Evolutionary conservation across 2,888 invertebrate species (phyloP), one percentile per base, ranked within the genome.

Genomic region (Caenorhabditis virilis): DNA sequence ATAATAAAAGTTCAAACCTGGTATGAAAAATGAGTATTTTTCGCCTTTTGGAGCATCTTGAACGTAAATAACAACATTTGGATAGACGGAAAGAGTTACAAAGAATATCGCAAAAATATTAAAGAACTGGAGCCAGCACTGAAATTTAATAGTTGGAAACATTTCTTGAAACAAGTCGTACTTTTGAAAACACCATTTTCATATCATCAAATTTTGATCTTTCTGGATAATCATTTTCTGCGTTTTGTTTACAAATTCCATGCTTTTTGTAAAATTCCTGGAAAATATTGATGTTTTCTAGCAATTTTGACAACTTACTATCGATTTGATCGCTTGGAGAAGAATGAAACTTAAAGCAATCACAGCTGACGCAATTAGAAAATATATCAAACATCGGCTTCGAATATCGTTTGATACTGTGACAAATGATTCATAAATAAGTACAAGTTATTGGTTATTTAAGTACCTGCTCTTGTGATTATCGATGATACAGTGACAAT

Each of bases 81-180:
- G 97, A 84, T 93, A 98, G 15, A 95, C 86, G 0, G 92, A 83
- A 0, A 98, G 87, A 0, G 95, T 91, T 1, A 95, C 90, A 82
- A 95, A 94, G 86, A 97, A 97, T 1, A 90, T 87, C 64, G 93
- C 88, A 86, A 92, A 97, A 23, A 97, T 90, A 84, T 95, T 95
- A 84, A 92, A 89, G 33, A 93, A 88, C 83, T 95, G 94, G 0
- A 35, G 11, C 16, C 9, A 3, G 33, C 22, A 15, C 6, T 33
- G 47, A 33, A 47, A 7, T 18, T 30, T 2, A 4, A 5, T 3
- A 22, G 15, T 23, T 23, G 15, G 23, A 42, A 42, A 13, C 23
- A 7, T 3, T 13, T 2, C 5, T 42, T 20, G 11, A 42, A 42
- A 20, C 22, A 11, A 18, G 22, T 18, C 9, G 7, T 36, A n/a